phyloP scores from a whole-genome alignment of 2,113 vertebrate species.

The Cavia porcellus region DNA sequence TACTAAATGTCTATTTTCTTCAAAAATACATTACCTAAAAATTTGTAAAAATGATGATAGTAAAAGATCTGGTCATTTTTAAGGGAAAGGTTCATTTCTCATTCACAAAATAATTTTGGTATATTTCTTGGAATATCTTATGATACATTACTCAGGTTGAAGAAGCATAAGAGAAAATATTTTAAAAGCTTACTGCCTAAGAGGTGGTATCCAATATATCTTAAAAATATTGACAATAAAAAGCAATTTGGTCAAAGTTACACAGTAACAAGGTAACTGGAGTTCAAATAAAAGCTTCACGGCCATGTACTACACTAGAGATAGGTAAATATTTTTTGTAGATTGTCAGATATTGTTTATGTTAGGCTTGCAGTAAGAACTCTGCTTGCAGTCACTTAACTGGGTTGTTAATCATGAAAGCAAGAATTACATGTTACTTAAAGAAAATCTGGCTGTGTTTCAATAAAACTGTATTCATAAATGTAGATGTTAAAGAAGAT shows the following conservation, averaged over 20 bases:
- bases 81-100: background rate
- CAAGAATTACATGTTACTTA: background rate
- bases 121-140: background rate
- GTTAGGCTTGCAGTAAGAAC: background rate
- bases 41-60: background rate
- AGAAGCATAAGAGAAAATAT: background rate
- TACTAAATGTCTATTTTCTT: background rate
- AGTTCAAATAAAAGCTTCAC: background rate
- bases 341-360: background rate
- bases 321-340: background rate
- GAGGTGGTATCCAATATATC: background rate
- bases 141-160: background rate
- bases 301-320: background rate
- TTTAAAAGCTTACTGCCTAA: background rate
- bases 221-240: background rate
- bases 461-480: constrained; percentile 37
- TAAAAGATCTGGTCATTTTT: background rate
- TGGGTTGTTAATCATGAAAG: background rate
- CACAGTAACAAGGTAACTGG: background rate
- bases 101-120: background rate
- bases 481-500: background rate
- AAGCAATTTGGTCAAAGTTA: background rate
- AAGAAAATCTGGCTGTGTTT: background rate
- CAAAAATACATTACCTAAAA: background rate
- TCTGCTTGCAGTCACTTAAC: background rate